Conservation (phyloP, 2,888 invertebrate genomes). For the Oxystoma pomonae region DNA sequence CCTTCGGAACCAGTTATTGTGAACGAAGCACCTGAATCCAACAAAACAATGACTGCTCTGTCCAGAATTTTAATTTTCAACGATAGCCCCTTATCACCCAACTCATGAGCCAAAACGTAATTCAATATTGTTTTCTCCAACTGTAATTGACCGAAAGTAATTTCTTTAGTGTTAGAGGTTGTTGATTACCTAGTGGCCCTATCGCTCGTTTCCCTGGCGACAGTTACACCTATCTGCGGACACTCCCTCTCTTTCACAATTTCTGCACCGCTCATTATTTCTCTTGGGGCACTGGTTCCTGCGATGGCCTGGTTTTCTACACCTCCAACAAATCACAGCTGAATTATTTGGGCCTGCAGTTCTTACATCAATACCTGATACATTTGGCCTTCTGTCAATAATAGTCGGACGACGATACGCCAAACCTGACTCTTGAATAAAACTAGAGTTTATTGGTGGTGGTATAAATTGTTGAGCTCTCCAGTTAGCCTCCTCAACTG, state of each 20-base stretch:
- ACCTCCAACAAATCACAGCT: too few species aligned
- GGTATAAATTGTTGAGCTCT: neutral
- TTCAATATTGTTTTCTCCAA: neutral
- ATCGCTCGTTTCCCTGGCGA: neutral
- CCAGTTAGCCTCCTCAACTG: neutral
- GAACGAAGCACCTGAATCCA: slow-evolving; percentile 15
- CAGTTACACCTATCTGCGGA: too few species aligned
- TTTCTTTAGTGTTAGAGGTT: too few species aligned
- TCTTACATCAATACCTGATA: too few species aligned
- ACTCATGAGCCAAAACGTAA: slow-evolving; percentile 14
- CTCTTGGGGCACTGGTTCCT: too few species aligned
- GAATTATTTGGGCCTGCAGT: too few species aligned
- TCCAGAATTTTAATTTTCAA: slow-evolving; percentile 7
- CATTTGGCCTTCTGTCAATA: too few species aligned
- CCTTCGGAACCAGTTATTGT: slow-evolving; percentile 7
- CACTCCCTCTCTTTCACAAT: too few species aligned
- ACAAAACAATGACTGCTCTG: too few species aligned
- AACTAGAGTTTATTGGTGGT: neutral
- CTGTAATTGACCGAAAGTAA: too few species aligned
- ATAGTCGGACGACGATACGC: neutral
- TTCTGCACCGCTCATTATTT: too few species aligned
- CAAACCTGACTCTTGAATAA: neutral
- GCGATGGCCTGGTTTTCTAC: too few species aligned
- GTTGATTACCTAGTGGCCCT: neutral
- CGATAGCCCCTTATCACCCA: slow-evolving; percentile 14